Base-by-base conservation (phyloP, 2,888 invertebrate genomes). In the Parasteatoda lunata region DNA sequence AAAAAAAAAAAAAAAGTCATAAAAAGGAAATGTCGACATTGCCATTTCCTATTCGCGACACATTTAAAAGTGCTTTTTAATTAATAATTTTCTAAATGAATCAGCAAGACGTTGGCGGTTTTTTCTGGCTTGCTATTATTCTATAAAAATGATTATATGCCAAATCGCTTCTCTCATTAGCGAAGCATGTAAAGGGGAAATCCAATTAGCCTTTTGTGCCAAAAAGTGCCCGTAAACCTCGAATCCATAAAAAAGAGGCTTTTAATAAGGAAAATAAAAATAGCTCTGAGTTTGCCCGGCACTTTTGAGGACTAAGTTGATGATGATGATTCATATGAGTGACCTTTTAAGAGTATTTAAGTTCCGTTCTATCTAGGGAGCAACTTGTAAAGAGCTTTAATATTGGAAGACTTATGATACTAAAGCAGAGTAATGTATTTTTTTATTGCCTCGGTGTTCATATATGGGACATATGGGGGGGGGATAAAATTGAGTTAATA, bases 21-120 rank as follows among this genome's bases (percentile, higher is more conserved):
- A 9, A n/a, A 30, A 9, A n/a, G 69, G 69, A 81, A 75, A 81
- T 51, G 70, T 69, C 69, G 65, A 49, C 69, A 52, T 69, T 15
- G 69, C 68, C 52, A 30, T 52, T 77, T 77, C 15, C 30, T 65
- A 68, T 65, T 65, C 54, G 48, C 48, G 15, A 47, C 49, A 73
- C 78, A 78, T 78, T 79, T 78, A 75, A 79, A 84, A 84, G 69
- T 69, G 69, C 59, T 69, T 78, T 84, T 84, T 79, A 78, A 78
- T 78, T 84, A 78, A 84, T 73, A 78, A 72, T 84, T 84, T 84
- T 84, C 78, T 49, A 75, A 78, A 79, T 84, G 84, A 84, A 78
- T 84, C 84, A 84, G 84, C 78, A 79, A 69, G 69, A 84, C 78
- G 54, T 13, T 7, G 5, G 48, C n/a, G 47, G 71, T 82, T 83